These are phyloP conservation scores for Macropodus opercularis DNA, from an alignment of 2,797 vertebrate species.

Conservation along the genomic window DNA sequence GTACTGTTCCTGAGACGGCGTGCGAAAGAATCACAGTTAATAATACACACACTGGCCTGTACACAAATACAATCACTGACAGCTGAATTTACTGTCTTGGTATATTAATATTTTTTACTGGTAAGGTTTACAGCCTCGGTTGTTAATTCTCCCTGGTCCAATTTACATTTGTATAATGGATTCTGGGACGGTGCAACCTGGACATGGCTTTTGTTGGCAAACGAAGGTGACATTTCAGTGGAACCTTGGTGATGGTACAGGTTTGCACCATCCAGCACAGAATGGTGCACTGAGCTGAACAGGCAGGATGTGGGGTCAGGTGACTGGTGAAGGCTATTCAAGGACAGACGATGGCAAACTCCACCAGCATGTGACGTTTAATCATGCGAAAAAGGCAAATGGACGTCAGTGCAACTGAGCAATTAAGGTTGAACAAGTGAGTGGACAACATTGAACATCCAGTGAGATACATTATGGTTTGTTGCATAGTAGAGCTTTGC, in stretches of 20 bases:
- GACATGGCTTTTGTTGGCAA: neutral
- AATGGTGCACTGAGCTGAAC: neutral
- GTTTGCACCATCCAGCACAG: neutral
- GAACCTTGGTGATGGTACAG: neutral
- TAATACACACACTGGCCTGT: no score
- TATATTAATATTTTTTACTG: neutral
- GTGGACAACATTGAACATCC: neutral
- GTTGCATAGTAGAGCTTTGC: neutral
- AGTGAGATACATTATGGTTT: neutral
- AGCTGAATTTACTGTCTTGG: no score
- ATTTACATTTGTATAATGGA: no score
- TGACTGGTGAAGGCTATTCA: constrained; percentile 5
- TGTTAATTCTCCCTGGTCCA: neutral
- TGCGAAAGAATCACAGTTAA: neutral
- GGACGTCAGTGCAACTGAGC: neutral
- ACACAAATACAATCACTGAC: no score
- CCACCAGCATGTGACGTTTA: constrained; percentile 4
- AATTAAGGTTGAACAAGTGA: neutral
- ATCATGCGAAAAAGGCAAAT: constrained; percentile 2
- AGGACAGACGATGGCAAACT: neutral
- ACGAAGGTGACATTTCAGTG: neutral
- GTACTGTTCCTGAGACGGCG: neutral
- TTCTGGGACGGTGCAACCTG: neutral
- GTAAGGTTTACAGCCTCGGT: neutral
- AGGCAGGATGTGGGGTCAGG: constrained; percentile 15